A percentile compares a stretch with the other conserved stretches of the same genome.
Evolutionary conservation across 2,113 vertebrate genomes (phyloP).

Genomic region (Polypterus bichir): DNA sequence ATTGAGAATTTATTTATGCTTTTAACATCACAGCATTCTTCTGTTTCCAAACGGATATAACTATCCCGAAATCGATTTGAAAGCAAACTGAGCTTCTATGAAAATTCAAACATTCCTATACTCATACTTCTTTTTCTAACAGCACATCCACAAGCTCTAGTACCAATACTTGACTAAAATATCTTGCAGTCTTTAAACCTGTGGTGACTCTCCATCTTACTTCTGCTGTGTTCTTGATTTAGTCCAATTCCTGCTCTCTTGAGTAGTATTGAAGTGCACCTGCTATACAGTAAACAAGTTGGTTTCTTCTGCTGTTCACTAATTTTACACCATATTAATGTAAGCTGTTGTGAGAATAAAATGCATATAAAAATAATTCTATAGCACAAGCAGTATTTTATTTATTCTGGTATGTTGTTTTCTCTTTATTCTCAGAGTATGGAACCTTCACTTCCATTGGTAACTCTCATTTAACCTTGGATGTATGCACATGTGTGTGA

Average conservation of each 20-base stretch:
- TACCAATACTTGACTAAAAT: background rate
- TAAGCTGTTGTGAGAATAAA: slow-evolving; percentile 91
- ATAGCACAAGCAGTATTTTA: background rate
- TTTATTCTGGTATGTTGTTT: background rate
- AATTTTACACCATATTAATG: slow-evolving; percentile 69
- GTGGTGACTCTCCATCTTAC: background rate
- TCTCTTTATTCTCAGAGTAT: background rate
- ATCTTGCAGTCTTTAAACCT: background rate
- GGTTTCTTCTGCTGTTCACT: slow-evolving; percentile 51
- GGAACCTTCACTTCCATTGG: background rate
- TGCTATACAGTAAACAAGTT: slow-evolving; percentile 20
- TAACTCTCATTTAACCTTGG: background rate
- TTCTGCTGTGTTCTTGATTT: background rate
- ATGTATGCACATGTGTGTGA: background rate
- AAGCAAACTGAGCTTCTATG: no score
- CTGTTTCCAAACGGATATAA: no score
- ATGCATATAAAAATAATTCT: slow-evolving; percentile 42
- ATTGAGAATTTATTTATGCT: no score
- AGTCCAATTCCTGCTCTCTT: background rate
- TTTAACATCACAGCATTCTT: no score
- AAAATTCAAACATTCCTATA: no score
- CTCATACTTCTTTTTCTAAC: no score
- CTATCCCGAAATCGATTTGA: no score
- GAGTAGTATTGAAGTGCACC: slow-evolving; percentile 12
- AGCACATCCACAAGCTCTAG: no score